Evolutionary conservation across 2,113 vertebrate species (phyloP), one percentile per base, ranked within the genome.

Genomic region (Phoxinus phoxinus): DNA sequence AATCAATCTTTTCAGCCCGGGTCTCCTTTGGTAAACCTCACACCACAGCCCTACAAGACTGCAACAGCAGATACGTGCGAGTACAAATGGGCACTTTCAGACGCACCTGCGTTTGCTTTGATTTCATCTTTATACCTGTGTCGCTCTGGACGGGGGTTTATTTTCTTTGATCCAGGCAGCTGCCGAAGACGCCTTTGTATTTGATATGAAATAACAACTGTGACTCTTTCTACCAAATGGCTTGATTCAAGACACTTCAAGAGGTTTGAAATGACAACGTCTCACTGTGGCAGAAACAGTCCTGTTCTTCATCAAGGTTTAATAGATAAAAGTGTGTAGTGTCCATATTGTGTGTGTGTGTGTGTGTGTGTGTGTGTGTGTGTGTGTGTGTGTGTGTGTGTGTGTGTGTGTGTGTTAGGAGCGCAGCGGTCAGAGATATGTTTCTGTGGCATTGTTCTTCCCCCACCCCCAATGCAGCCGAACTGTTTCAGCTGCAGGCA

Each of bases 1-100:
- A 91, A 90, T 91, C 88, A 90, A 89, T 90, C 91, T 90, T 90
- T 91, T 90, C 86, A 88, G 85, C 77, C 56, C 69, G 63, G 61
- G 27, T 69, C 61, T 87, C 86, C 86, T 89, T 86, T 84, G 78
- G 85, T 85, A 86, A 84, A 88, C 86, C 71, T 76, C 86, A 85
- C 87, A 89, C 88, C 90, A 89, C 89, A 90, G 87, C 65, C 71
- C 67, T 83, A 87, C 87, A 89, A 84, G 85, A 86, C 86, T 85
- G 84, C 85, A 86, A 83, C 71, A 89, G 83, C 85, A 51, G 78
- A 87, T 89, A 84, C 32, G 78, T 73, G 85, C 30, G 30, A 56
- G 35, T 81, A 86, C 84, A 86, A 86, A 82, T 74, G 59, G 65
- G 53, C 88, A 87, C 83, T 83, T 69, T 79, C 61, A 69, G 41